phyloP scores from a whole-genome alignment of 2,888 invertebrate genomes.

The Hipparchia sbordonii region DNA sequence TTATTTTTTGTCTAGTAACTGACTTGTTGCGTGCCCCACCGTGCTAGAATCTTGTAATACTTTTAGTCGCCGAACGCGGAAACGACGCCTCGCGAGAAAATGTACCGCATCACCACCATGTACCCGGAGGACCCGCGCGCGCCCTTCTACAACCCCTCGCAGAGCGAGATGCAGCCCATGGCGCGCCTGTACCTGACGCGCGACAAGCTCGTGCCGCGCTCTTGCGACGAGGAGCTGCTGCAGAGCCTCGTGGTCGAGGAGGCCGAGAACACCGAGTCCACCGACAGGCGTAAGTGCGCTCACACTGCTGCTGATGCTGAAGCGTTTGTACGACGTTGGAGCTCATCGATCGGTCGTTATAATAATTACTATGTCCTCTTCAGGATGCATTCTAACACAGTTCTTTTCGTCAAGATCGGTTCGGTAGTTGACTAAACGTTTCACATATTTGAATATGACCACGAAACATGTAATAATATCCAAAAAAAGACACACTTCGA shows the following conservation, averaged over 20 bases:
- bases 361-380: too few species aligned
- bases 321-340: too few species aligned
- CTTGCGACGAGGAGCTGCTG: conserved; percentile 86
- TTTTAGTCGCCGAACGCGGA: conserved; percentile 89
- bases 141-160: conserved; percentile 93
- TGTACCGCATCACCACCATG: conserved; percentile 94
- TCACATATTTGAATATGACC: too few species aligned
- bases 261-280: conserved; percentile 87
- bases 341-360: too few species aligned
- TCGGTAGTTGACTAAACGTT: background rate
- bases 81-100: conserved; percentile 90
- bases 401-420: background rate
- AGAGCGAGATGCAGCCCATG: conserved; percentile 89
- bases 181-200: conserved; percentile 90
- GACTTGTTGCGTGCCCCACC: background rate
- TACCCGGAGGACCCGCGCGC: conserved; percentile 95
- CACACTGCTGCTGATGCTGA: too few species aligned
- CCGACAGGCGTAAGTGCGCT: conserved; percentile 84
- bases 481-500: too few species aligned
- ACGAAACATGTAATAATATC: too few species aligned
- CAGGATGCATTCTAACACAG: background rate
- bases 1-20: too few species aligned
- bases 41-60: background rate
- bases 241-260: conserved; percentile 84
- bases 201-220: conserved; percentile 87